Percentiles rank a stretch among this genome's conserved stretches.
Evolutionary conservation across 2,113 vertebrate species (phyloP).

Genomic region (Lepus europaeus): DNA sequence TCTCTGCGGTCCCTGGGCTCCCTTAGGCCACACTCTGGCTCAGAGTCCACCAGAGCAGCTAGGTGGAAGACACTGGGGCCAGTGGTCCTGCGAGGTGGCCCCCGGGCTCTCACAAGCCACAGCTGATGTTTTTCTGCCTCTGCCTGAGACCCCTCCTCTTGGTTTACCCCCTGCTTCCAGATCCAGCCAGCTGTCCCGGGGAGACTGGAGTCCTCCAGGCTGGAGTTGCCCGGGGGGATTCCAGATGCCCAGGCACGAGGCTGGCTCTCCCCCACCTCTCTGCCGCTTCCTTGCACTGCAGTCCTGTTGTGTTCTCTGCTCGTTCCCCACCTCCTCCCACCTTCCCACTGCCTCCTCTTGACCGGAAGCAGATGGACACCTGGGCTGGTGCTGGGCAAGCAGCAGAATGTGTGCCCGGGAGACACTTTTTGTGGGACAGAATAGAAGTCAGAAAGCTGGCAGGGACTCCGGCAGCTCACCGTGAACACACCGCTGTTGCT

Average conservation of each 20-base stretch:
- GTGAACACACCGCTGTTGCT: neutral
- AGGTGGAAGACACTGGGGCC: too few species aligned
- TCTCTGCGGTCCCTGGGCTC: too few species aligned
- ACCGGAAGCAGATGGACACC: neutral
- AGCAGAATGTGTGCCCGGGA: neutral
- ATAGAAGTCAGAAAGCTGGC: neutral
- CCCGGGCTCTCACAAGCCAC: too few species aligned
- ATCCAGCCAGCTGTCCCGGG: neutral
- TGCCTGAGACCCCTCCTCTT: neutral
- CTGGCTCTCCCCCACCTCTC: neutral
- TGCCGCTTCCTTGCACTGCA: neutral
- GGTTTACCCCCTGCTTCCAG: neutral
- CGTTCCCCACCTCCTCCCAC: rapidly evolving
- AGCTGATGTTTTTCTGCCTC: neutral
- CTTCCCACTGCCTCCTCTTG: neutral
- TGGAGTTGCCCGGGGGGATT: neutral
- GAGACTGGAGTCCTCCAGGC: neutral
- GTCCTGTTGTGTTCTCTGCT: neutral
- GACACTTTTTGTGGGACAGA: neutral
- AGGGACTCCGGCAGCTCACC: neutral
- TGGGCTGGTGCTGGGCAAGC: neutral
- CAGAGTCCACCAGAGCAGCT: too few species aligned
- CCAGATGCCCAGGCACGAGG: neutral
- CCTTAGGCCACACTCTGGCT: neutral
- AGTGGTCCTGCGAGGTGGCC: rapidly evolving